A percentile compares a stretch with the other conserved stretches of the same genome.
phyloP scores from a whole-genome alignment of 2,797 vertebrate genomes.

The Acestrorhynchus altus region DNA sequence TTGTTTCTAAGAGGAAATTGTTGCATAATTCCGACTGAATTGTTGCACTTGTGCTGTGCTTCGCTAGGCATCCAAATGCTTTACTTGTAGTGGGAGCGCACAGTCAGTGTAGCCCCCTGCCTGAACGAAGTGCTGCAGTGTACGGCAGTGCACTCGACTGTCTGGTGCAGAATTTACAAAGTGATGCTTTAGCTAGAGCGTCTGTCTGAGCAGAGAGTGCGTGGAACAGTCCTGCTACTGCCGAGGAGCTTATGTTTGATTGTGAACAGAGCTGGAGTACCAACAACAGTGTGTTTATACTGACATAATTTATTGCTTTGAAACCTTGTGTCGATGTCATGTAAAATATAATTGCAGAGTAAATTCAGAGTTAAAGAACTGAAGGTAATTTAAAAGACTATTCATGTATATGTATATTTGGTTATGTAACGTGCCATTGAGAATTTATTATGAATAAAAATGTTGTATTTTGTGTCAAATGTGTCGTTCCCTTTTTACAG shows the following conservation, averaged over 20 bases:
- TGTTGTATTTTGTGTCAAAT: constrained; percentile 97
- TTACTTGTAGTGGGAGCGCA: constrained; percentile 9
- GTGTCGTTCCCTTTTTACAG: neutral
- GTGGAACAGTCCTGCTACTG: constrained; percentile 21
- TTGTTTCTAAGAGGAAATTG: neutral
- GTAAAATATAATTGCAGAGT: constrained; percentile 85
- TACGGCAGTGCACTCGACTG: neutral
- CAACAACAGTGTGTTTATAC: constrained; percentile 82
- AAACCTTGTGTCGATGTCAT: constrained; percentile 85
- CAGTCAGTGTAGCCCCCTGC: neutral
- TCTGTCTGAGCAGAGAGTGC: neutral
- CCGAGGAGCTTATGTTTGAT: constrained; percentile 59
- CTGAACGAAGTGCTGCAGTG: neutral
- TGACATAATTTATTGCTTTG: constrained; percentile 94
- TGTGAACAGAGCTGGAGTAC: constrained; percentile 65
- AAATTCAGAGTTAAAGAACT: constrained; percentile 64
- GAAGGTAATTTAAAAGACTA: constrained; percentile 78
- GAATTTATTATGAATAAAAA: constrained; percentile 86
- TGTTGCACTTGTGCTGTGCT: constrained; percentile 6
- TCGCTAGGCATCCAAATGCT: constrained; percentile 14
- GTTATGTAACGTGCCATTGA: constrained; percentile 90
- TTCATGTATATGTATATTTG: constrained; percentile 96
- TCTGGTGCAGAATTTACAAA: neutral
- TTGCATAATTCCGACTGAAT: neutral
- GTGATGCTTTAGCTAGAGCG: neutral